Evolutionary conservation across 2,888 invertebrate genomes (phyloP), one percentile per base, ranked within the genome.

Genomic region (Chirona hameri): DNA sequence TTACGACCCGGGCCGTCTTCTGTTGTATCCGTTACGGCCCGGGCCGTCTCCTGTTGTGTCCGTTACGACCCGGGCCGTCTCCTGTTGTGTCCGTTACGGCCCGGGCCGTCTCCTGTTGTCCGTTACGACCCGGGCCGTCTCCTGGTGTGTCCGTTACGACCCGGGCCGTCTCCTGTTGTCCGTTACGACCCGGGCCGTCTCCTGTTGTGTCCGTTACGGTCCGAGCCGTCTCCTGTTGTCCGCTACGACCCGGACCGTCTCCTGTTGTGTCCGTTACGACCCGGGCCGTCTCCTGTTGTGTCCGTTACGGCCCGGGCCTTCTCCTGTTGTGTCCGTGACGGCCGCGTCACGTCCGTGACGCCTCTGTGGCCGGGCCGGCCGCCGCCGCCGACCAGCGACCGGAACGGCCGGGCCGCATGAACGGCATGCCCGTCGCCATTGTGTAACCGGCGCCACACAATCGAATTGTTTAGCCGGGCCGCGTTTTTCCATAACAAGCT

Each of bases 401-500:
- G 69, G 69, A 29, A 69, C 69, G 69, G n/a, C 65, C 65, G 10
- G 65, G 21, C 39, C 76, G 46, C 24, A 31, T 76, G 21, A 76
- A 76, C 39, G 76, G 39, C 46, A 39, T 46, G 24, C 39, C 76
- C 76, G 72, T 31, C 76, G 76, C 76, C 46, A 76, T 76, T 76
- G 76, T 76, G 76, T 46, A 24, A 24, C 76, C 31, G 15, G 21
- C 39, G 24, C 5, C 24, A 9, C 39, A 76, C 76, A 76, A 46
- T 46, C 46, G 39, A 21, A 39, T 76, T 76, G 76, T 76, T 76
- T 76, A 18, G 31, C 46, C 27, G 39, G 27, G 7, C 76, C 24
- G 76, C 39, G 76, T 76, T 76, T 72, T 76, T 76, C 76, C 76
- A 76, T 76, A 76, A 76, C 76, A 76, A 76, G 76, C 76, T 39